Evolutionary conservation across 2,113 vertebrate genomes (phyloP).

Genomic region (Salvelinus fontinalis): DNA sequence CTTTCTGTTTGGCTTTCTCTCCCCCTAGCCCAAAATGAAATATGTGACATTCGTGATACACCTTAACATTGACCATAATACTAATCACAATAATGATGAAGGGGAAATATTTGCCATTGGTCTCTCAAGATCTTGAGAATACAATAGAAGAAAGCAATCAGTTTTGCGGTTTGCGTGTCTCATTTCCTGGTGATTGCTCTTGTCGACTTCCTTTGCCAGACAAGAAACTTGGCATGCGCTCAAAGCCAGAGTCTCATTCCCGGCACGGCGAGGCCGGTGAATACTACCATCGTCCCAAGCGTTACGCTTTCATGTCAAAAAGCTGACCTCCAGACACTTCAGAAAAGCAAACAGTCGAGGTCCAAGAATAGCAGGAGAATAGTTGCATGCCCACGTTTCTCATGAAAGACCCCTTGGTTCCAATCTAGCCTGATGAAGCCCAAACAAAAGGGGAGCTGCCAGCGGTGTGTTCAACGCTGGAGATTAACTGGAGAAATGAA

Average conservation of each 20-base stretch:
- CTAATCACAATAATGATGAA: constrained; percentile 5
- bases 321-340: constrained; percentile 46
- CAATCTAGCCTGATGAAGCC: constrained; percentile 58
- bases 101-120: constrained; percentile 16
- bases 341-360: constrained; percentile 62
- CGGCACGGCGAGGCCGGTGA: not conserved
- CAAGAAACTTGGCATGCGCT: constrained; percentile 17
- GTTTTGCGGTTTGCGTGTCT: no score
- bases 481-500: constrained; percentile 65
- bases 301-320: constrained; percentile 9
- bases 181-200: no score
- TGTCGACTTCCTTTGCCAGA: not conserved
- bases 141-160: no score
- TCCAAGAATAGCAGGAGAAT: constrained; percentile 50
- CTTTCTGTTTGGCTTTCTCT: constrained; percentile 27
- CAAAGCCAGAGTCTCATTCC: constrained; percentile 16
- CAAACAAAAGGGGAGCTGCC: constrained; percentile 41
- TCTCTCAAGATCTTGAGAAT: not conserved
- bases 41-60: constrained; percentile 23
- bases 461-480: not conserved
- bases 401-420: constrained; percentile 45
- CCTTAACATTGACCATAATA: constrained; percentile 40
- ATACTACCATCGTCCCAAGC: not conserved
- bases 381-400: constrained; percentile 49
- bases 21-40: constrained; percentile 41